phyloP scores from a whole-genome alignment of 1,140 invertebrate species.

The Caenorhabditis briggsae region DNA sequence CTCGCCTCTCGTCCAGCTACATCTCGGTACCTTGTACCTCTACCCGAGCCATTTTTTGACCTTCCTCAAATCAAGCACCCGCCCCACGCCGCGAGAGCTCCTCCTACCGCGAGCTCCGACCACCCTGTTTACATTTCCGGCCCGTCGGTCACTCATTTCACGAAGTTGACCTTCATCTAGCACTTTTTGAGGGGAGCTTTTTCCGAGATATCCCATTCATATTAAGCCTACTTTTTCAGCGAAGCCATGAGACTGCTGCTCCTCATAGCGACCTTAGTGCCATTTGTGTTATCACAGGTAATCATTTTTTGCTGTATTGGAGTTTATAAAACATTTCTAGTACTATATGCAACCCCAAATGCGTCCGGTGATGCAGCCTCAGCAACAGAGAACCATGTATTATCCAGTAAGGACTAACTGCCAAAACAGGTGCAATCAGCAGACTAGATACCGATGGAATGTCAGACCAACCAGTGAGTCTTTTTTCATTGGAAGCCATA shows the following conservation, averaged over 20 bases:
- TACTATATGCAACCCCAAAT: slow-evolving; percentile 42
- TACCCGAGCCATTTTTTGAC: slow-evolving; percentile 31
- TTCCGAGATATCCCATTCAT: neutral
- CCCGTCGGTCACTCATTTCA: slow-evolving; percentile 50
- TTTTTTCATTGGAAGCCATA: neutral
- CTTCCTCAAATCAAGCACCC: slow-evolving; percentile 20
- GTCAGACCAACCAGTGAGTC: slow-evolving; percentile 67
- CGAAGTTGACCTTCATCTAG: slow-evolving; percentile 48
- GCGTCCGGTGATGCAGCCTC: slow-evolving; percentile 46
- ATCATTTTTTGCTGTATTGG: neutral
- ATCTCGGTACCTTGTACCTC: slow-evolving; percentile 50
- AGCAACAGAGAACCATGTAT: slow-evolving; percentile 66
- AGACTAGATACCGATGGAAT: slow-evolving; percentile 71
- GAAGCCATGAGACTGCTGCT: slow-evolving; percentile 55
- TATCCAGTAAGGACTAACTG: slow-evolving; percentile 73
- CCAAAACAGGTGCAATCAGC: slow-evolving; percentile 69
- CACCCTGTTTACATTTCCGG: slow-evolving; percentile 55
- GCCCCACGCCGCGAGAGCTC: slow-evolving; percentile 33
- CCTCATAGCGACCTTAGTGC: slow-evolving; percentile 51
- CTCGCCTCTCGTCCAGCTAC: neutral
- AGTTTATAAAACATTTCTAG: neutral
- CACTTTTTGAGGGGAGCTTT: neutral
- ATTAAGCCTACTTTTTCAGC: no score
- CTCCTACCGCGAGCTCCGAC: slow-evolving; percentile 26
- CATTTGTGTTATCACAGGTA: slow-evolving; percentile 52